These are phyloP conservation scores for Ranitomeya imitator DNA, from an alignment of 2,113 vertebrate genomes.

Conservation along the genomic window DNA sequence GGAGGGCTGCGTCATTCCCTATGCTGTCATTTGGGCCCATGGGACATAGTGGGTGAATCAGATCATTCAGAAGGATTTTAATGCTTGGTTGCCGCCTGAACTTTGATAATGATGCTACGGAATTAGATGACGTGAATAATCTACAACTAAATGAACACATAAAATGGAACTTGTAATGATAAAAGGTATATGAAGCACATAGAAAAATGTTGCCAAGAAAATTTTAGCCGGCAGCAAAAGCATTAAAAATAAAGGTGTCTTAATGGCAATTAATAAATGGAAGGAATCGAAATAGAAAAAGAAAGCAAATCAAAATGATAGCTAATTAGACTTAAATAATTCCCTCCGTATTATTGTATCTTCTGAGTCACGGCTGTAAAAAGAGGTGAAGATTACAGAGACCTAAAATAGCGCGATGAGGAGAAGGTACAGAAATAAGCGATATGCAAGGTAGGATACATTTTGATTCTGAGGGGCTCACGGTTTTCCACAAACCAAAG, in stretches of 20 bases:
- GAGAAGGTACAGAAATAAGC: neutral
- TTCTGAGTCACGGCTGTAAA: conserved; percentile 2
- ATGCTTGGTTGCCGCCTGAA: neutral
- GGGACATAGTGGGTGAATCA: neutral
- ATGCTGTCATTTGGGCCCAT: neutral
- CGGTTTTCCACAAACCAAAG: neutral
- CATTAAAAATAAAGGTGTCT: neutral
- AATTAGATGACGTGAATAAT: neutral
- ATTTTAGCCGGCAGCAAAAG: neutral
- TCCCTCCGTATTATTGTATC: neutral
- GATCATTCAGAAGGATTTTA: neutral
- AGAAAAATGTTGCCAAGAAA: neutral
- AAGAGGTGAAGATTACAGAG: neutral
- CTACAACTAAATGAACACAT: neutral
- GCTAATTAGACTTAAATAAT: conserved; percentile 24
- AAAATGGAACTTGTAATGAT: neutral
- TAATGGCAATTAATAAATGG: conserved; percentile 1
- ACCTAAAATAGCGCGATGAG: neutral
- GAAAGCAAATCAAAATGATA: conserved; percentile 17
- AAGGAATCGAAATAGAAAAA: neutral
- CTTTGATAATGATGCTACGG: neutral
- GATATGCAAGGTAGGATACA: neutral
- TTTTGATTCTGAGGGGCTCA: neutral
- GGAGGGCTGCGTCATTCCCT: neutral
- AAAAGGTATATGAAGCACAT: neutral